These are phyloP conservation scores for Ceyx melanurus DNA, from an alignment of 2,113 vertebrate species.

Conservation along the genomic window DNA sequence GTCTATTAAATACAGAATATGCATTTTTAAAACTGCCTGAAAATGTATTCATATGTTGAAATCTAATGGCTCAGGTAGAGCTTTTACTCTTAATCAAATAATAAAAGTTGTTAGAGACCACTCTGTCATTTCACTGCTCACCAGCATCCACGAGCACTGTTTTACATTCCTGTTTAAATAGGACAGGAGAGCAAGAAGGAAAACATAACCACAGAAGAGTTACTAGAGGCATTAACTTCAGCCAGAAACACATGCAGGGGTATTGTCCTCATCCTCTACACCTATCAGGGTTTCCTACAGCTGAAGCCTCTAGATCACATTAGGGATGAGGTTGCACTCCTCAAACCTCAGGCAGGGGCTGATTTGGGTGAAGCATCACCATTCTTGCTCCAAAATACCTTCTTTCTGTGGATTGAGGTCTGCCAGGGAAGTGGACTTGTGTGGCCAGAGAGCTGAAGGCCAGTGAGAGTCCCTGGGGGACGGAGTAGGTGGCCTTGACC, in stretches of 20 bases:
- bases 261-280: neutral
- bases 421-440: neutral
- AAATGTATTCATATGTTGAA: constrained; percentile 72
- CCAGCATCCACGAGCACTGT: constrained; percentile 50
- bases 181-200: constrained; percentile 38
- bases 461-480: neutral
- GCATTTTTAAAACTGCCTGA: constrained; percentile 72
- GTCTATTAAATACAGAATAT: constrained; percentile 71
- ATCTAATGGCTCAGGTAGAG: constrained; percentile 71
- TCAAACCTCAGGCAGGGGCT: neutral
- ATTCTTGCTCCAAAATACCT: neutral
- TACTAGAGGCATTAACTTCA: constrained; percentile 32
- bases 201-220: constrained; percentile 47
- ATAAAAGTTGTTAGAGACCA: constrained; percentile 77
- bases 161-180: constrained; percentile 64
- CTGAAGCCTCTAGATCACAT: neutral
- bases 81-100: constrained; percentile 75
- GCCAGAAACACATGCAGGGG: neutral
- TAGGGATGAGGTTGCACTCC: neutral
- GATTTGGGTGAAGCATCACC: neutral
- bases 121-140: constrained; percentile 67
- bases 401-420: neutral
- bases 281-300: neutral
- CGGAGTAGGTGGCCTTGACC: neutral
- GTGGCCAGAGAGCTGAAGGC: neutral